Percentiles rank a stretch among this genome's conserved stretches.
These are phyloP conservation scores for Calcarius ornatus DNA, from an alignment of 2,113 vertebrate genomes.

Conservation along the genomic window DNA sequence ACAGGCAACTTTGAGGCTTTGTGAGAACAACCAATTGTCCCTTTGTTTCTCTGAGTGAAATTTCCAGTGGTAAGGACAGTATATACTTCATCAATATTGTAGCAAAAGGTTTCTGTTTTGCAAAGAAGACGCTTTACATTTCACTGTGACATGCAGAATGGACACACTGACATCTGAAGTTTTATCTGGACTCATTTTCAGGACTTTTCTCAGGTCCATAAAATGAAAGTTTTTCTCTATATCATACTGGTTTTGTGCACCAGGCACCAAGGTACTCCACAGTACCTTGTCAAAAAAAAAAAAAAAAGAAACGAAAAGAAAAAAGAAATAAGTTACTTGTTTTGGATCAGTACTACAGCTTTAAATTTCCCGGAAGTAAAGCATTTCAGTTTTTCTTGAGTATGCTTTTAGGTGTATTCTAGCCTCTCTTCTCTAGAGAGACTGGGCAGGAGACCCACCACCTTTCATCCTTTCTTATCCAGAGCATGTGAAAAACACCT, in stretches of 20 bases:
- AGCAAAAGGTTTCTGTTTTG: background rate
- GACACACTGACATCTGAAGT: background rate
- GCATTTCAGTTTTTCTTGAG: background rate
- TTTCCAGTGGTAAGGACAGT: background rate
- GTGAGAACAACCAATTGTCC: background rate
- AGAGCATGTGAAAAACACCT: background rate
- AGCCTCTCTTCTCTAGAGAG: background rate
- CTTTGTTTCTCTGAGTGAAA: background rate
- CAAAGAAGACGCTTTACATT: background rate
- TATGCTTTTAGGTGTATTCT: background rate
- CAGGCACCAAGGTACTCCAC: fast-evolving
- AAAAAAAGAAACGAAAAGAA: background rate
- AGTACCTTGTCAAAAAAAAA: background rate
- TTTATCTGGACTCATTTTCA: background rate
- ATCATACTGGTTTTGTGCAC: background rate
- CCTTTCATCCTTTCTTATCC: background rate
- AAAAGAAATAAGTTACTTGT: background rate
- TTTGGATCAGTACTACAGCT: background rate
- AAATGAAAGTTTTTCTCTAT: background rate
- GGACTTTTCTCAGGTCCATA: background rate
- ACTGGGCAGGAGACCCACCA: background rate
- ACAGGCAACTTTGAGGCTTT: background rate
- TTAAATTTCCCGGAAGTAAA: background rate
- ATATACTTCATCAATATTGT: background rate
- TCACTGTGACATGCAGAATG: background rate